A percentile compares a stretch with the other conserved stretches of the same genome.
These are phyloP conservation scores for Pangasius mekongensis DNA, from an alignment of 2,797 vertebrate species.

Conservation along the genomic window DNA sequence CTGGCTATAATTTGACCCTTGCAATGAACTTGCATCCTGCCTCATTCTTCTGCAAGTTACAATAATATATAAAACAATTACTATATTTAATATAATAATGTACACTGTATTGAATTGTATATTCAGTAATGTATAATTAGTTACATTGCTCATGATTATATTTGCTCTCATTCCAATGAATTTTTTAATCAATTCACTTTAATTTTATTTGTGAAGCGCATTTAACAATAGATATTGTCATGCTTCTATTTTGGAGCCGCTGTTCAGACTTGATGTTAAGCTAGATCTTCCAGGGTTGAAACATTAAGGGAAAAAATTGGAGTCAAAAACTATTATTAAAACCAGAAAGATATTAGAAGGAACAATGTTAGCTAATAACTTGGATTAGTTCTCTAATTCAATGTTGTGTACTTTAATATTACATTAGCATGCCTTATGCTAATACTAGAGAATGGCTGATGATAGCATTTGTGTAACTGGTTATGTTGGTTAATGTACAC, in stretches of 20 bases:
- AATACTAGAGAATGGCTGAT: slow-evolving; percentile 38
- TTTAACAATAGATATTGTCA: neutral
- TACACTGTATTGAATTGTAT: neutral
- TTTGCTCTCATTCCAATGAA: neutral
- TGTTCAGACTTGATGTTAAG: slow-evolving; percentile 32
- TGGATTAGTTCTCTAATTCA: slow-evolving; percentile 32
- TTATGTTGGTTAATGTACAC: slow-evolving; percentile 39
- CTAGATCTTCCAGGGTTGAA: slow-evolving; percentile 28
- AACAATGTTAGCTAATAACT: slow-evolving; percentile 37
- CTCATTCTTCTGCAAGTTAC: neutral
- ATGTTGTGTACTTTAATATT: slow-evolving; percentile 32
- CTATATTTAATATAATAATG: neutral
- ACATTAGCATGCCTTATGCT: neutral
- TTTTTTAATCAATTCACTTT: neutral
- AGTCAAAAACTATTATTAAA: neutral
- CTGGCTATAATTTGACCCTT: neutral
- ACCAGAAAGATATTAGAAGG: slow-evolving; percentile 9
- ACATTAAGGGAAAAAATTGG: neutral
- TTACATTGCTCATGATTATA: neutral
- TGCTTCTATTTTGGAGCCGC: neutral
- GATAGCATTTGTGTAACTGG: slow-evolving; percentile 49
- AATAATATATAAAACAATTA: neutral
- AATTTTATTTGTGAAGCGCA: neutral
- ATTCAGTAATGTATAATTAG: neutral
- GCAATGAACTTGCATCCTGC: neutral